Evolutionary conservation across 1,140 invertebrate genomes (phyloP).

Genomic region (Lucilia sericata): DNA sequence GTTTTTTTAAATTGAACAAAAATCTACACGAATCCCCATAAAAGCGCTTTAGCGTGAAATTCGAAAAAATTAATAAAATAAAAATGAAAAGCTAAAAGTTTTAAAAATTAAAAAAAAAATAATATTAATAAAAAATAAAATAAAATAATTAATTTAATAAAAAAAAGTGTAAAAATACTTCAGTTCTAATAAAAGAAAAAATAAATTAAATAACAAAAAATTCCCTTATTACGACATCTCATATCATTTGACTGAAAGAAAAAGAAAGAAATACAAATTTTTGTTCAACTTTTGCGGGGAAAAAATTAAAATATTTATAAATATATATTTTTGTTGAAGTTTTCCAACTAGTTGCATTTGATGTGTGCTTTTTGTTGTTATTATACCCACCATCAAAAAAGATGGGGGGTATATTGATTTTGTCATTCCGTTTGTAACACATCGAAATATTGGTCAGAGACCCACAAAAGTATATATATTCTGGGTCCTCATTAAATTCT

Average conservation of each 20-base stretch:
- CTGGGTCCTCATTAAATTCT: too few relatives aligned
- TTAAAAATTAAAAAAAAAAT: too few relatives aligned
- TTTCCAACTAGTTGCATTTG: conserved; percentile 38
- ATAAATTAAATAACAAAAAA: background rate
- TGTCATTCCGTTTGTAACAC: too few relatives aligned
- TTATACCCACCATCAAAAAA: too few relatives aligned
- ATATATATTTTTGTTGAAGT: background rate
- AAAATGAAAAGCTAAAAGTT: background rate
- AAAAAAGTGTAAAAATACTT: too few relatives aligned
- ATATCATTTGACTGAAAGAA: background rate
- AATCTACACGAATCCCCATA: conserved; percentile 32
- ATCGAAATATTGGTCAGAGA: too few relatives aligned
- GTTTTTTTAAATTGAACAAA: conserved; percentile 41
- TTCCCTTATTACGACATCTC: background rate
- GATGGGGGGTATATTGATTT: too few relatives aligned
- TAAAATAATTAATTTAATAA: too few relatives aligned
- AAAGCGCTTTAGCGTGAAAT: background rate
- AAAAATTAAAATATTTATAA: background rate
- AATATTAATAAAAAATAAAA: background rate
- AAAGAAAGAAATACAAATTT: background rate
- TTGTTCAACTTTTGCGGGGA: background rate
- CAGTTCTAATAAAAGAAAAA: background rate
- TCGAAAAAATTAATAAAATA: background rate
- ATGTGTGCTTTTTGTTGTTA: conserved; percentile 37
- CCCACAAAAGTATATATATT: too few relatives aligned